phyloP scores from a whole-genome alignment of 2,888 invertebrate species.

The Lucinisca nassula region DNA sequence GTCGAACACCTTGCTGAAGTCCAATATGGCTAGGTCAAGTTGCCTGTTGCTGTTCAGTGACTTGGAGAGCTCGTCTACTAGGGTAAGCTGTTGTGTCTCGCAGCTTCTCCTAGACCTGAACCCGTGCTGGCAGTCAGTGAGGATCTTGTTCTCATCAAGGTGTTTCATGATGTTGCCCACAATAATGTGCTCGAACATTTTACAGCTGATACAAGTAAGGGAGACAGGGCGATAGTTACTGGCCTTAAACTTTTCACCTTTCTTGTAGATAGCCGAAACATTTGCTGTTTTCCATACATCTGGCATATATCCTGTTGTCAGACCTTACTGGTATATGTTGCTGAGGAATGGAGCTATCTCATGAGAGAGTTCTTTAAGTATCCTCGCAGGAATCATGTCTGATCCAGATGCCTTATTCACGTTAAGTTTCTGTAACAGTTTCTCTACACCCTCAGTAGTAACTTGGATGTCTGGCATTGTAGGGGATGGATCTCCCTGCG shows the following conservation, averaged over 20 bases:
- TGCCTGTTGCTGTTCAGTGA: too few relatives aligned
- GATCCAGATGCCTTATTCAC: neutral
- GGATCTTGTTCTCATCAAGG: neutral
- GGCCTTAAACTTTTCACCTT: neutral
- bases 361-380: neutral
- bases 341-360: too few relatives aligned
- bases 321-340: neutral
- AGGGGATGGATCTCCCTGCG: neutral
- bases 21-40: too few relatives aligned
- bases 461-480: constrained; percentile 7
- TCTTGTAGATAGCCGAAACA: too few relatives aligned
- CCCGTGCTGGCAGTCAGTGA: neutral
- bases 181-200: constrained; percentile 1
- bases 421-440: neutral
- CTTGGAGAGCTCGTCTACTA: neutral
- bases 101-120: neutral
- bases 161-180: too few relatives aligned
- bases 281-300: neutral
- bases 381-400: constrained; percentile 18
- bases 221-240: neutral
- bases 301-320: neutral
- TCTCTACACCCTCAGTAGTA: neutral
- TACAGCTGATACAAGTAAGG: neutral
- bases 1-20: too few relatives aligned
- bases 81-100: neutral